phyloP scores from a whole-genome alignment of 2,888 invertebrate genomes.

The Acronicta leporina region DNA sequence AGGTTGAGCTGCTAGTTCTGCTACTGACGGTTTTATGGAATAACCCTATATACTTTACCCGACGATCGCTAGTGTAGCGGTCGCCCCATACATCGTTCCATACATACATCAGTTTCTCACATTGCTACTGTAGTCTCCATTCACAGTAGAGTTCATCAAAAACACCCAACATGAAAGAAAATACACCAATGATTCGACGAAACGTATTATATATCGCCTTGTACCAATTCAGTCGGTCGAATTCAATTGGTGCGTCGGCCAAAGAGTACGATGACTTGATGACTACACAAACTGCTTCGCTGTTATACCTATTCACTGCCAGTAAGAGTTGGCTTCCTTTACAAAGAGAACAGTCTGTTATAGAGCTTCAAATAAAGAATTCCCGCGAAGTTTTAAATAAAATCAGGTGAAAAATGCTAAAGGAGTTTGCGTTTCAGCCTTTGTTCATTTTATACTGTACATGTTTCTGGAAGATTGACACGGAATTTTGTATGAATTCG shows the following conservation, averaged over 20 bases:
- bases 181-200: conserved; percentile 24
- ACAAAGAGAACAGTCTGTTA: conserved; percentile 28
- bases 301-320: conserved; percentile 38
- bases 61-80: no score
- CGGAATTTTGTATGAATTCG: no score
- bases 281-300: conserved; percentile 24
- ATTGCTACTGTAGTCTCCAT: no score
- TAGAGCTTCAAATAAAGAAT: conserved; percentile 5
- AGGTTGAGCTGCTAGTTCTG: no score
- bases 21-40: no score
- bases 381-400: conserved; percentile 10
- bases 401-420: conserved; percentile 1
- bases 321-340: conserved; percentile 43
- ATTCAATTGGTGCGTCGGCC: conserved; percentile 34
- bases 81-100: no score
- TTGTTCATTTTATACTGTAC: not conserved
- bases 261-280: conserved; percentile 25
- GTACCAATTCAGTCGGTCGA: conserved; percentile 15
- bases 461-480: no score
- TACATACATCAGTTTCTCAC: not conserved
- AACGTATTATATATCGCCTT: conserved; percentile 19
- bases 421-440: not conserved
- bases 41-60: no score
- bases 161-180: not conserved
- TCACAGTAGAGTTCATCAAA: not conserved